Evolutionary conservation across 2,797 vertebrate genomes (phyloP), one percentile per base, ranked within the genome.

Genomic region (Sebastes jordani): DNA sequence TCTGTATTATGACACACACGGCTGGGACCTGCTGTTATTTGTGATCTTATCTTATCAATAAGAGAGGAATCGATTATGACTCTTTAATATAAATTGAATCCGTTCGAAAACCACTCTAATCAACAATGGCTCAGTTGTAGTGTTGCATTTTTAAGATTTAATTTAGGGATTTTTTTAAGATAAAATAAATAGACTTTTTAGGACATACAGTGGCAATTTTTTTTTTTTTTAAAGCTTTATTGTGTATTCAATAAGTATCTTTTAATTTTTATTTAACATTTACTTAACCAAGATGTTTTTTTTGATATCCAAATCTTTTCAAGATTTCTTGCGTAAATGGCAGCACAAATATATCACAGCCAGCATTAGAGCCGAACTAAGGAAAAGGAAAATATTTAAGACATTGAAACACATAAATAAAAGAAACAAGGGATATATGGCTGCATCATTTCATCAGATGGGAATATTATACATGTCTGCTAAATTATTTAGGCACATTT

Each of bases 251-350:
- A 8, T 29, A 1, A 42, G 14, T 11, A 38, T 38, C 8, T 25
- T 27, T 76, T 8, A 4, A 7, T 25, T 25, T 46, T 59, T 29
- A 18, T 18, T 32, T 62, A 0, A 18, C 6, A 62, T 72, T 72
- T 11, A 22, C 13, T 71, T n/a, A 29, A 42, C 7, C 13, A 0
- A 38, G 0, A 38, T 2, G 18, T 2, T 59, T 14, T 23, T n/a
- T 14, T 71, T 65, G 62, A 3, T 16, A 16, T 42, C 14, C 0
- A 42, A 42, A 42, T 71, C 2, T 30, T 30, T 52, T 22, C 5
- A 30, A 7, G 5, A 29, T 42, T 60, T 25, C 7, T 36, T 1
- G 22, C 3, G 22, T 76, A 32, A 61, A 76, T 32, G 7, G n/a
- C 6, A 11, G 11, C 23, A 42, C 5, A 29, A 22, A 27, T 38